Evolutionary conservation across 2,797 vertebrate species (phyloP).

Genomic region (Clarias fuscus): DNA sequence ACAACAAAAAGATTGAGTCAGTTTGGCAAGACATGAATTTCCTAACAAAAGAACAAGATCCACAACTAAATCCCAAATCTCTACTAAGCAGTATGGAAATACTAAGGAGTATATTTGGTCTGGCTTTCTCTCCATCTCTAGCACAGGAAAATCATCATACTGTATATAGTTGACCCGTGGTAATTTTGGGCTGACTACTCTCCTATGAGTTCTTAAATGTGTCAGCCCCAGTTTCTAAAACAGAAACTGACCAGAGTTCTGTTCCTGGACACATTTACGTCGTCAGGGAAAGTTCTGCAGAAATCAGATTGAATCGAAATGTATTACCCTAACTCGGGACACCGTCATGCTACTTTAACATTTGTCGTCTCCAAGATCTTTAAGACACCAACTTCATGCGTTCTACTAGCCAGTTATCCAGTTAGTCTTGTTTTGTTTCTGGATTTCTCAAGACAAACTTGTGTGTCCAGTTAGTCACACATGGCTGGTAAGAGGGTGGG

Average conservation of each 20-base stretch:
- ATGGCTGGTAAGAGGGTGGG: slow-evolving; percentile 33
- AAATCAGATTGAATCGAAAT: background rate
- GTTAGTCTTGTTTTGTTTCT: slow-evolving; percentile 49
- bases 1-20: too few species aligned
- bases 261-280: background rate
- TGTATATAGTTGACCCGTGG: slow-evolving; percentile 24
- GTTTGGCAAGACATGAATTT: too few species aligned
- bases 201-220: slow-evolving; percentile 34
- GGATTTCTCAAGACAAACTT: slow-evolving; percentile 48
- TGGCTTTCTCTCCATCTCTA: background rate
- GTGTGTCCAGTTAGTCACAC: slow-evolving; percentile 40
- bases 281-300: background rate
- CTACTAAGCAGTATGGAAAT: too few species aligned
- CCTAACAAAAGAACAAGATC: too few species aligned
- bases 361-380: background rate
- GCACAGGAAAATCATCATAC: background rate
- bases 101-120: background rate
- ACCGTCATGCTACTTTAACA: background rate
- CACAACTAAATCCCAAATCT: background rate
- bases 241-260: slow-evolving; percentile 21
- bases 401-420: background rate
- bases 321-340: background rate
- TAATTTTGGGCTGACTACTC: slow-evolving; percentile 23
- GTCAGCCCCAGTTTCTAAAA: slow-evolving; percentile 37
- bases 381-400: too few species aligned